phyloP scores from a whole-genome alignment of 2,888 invertebrate species.

The Drosophila mercatorum region DNA sequence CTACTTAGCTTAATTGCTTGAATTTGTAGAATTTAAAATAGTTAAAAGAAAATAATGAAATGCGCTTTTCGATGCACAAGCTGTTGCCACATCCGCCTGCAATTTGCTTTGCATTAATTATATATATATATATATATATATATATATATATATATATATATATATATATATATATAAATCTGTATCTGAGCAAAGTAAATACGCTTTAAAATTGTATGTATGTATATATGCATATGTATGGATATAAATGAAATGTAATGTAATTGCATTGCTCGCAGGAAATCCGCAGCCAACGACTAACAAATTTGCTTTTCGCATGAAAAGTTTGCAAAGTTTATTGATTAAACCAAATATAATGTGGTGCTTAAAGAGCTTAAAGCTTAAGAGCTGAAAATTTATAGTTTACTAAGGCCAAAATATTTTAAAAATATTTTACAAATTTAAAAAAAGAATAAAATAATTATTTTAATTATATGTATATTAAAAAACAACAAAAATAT shows the following conservation, averaged over 20 bases:
- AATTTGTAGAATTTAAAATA: slow-evolving; percentile 7
- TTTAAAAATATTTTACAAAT: neutral
- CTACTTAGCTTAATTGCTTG: slow-evolving; percentile 22
- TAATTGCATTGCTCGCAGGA: slow-evolving; percentile 10
- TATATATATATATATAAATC: too few species aligned
- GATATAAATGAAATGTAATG: neutral
- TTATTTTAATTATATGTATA: too few species aligned
- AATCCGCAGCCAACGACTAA: neutral
- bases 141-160: too few species aligned
- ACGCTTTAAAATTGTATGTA: neutral
- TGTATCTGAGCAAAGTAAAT: too few species aligned
- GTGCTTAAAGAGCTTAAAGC: neutral
- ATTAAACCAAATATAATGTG: neutral
- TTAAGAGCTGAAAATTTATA: neutral
- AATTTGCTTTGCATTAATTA: slow-evolving; percentile 16
- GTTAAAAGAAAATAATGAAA: slow-evolving; percentile 1
- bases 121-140: neutral
- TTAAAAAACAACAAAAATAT: too few species aligned
- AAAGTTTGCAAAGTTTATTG: neutral
- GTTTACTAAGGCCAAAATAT: neutral
- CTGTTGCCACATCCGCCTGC: slow-evolving; percentile 34
- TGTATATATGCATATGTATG: neutral
- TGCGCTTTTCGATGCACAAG: slow-evolving; percentile 24
- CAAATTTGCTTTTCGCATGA: neutral
- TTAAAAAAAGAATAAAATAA: too few species aligned